A percentile compares a stretch with the other conserved stretches of the same genome.
phyloP scores from a whole-genome alignment of 2,888 invertebrate genomes.

The Pherbina coryleti region DNA sequence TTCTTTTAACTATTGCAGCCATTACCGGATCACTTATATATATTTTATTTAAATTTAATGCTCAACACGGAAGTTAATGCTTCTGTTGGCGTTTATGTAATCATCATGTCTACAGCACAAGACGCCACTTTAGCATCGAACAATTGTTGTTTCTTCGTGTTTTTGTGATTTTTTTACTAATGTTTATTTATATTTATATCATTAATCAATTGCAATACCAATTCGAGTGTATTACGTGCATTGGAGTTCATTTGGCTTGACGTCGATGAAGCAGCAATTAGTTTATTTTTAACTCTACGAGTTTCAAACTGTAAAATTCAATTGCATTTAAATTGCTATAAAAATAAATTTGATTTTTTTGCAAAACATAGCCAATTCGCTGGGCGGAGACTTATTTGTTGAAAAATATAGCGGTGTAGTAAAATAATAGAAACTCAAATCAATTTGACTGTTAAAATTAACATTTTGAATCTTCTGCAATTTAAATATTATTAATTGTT shows the following conservation, averaged over 20 bases:
- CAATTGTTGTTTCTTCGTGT: not conserved
- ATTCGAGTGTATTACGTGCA: conserved; percentile 40
- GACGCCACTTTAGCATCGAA: not conserved
- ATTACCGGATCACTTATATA: not conserved
- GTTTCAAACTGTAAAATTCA: not conserved
- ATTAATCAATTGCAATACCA: conserved; percentile 56
- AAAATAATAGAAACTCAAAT: no score
- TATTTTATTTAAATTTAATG: not conserved
- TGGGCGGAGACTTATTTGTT: not conserved
- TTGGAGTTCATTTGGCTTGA: conserved; percentile 37
- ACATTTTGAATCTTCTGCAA: no score
- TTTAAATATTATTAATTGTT: no score
- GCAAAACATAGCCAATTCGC: not conserved
- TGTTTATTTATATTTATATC: conserved; percentile 44
- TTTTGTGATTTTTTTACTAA: not conserved
- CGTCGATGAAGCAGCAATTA: conserved; percentile 26
- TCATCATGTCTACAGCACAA: conserved; percentile 51
- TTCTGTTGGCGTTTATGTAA: conserved; percentile 55
- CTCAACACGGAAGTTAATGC: conserved; percentile 10
- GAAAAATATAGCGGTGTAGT: no score
- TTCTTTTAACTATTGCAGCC: conserved; percentile 34
- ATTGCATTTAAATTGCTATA: not conserved
- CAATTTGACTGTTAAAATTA: no score
- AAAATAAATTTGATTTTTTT: not conserved
- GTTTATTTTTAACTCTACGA: not conserved